Percentiles rank a stretch among this genome's conserved stretches.
These are phyloP conservation scores for Chionomys nivalis DNA, from an alignment of 2,113 vertebrate genomes.

Conservation along the genomic window DNA sequence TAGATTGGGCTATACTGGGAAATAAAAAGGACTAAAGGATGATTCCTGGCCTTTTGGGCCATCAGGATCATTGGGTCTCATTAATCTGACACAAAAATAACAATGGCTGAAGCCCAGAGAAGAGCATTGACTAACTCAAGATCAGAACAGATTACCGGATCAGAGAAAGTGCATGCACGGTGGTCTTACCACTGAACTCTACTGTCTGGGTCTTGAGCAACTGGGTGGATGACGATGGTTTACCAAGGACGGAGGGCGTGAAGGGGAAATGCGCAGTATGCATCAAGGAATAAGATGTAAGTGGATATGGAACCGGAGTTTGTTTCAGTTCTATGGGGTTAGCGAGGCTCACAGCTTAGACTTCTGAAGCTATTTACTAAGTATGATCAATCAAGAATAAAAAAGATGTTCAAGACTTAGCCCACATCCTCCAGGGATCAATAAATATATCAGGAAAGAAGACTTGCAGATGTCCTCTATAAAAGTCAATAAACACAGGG, in stretches of 20 bases:
- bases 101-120: neutral
- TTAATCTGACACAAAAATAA: neutral
- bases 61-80: neutral
- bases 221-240: neutral
- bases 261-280: neutral
- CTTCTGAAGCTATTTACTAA: constrained; percentile 3
- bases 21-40: neutral
- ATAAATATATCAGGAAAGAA: neutral
- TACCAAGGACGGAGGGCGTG: no score
- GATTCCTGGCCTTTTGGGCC: neutral
- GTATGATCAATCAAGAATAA: neutral
- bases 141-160: neutral
- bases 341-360: neutral
- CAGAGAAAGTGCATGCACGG: neutral
- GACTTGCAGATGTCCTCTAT: neutral
- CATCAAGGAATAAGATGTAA: neutral
- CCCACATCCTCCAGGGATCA: neutral
- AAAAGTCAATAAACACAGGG: neutral
- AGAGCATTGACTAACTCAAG: neutral
- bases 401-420: neutral
- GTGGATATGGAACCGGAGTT: no score
- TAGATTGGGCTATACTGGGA: neutral
- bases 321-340: neutral
- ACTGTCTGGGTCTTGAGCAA: neutral
- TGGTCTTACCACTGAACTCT: neutral